Evolutionary conservation across 2,113 vertebrate genomes (phyloP).

Genomic region (Apeltes quadracus): DNA sequence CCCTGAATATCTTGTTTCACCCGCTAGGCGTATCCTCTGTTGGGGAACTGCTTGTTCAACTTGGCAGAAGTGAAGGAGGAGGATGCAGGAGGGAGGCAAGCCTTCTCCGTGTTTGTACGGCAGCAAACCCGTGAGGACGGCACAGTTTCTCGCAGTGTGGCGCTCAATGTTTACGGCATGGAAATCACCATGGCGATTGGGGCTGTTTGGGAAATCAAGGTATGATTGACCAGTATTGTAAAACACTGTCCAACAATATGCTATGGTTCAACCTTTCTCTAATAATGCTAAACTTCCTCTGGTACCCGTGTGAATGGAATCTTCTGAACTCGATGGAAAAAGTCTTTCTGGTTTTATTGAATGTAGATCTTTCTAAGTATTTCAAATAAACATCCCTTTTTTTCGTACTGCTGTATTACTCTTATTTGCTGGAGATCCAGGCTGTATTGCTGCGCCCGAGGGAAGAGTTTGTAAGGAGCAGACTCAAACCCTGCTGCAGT

Average conservation of each 20-base stretch:
- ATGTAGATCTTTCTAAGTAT: neutral
- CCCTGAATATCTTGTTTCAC: neutral
- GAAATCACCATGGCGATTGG: constrained; percentile 31
- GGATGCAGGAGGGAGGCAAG: neutral
- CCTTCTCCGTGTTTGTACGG: constrained; percentile 15
- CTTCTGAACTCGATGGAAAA: neutral
- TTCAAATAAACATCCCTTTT: neutral
- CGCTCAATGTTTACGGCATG: constrained; percentile 14
- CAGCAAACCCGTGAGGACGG: constrained; percentile 4
- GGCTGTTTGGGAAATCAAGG: constrained; percentile 23
- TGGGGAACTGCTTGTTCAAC: constrained; percentile 29
- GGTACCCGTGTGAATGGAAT: neutral
- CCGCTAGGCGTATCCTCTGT: constrained; percentile 30
- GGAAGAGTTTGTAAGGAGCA: no score
- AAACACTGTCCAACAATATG: neutral
- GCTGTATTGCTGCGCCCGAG: no score
- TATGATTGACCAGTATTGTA: constrained; percentile 10
- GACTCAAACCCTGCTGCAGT: no score
- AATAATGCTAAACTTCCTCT: neutral
- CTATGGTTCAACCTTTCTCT: neutral
- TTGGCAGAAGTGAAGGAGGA: constrained; percentile 25
- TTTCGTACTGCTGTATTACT: no score
- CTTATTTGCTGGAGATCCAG: no score
- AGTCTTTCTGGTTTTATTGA: neutral
- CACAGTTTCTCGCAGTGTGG: neutral